A percentile compares a stretch with the other conserved stretches of the same genome.
phyloP scores from a whole-genome alignment of 2,888 invertebrate genomes.

The Didymodactylos carnosus region DNA sequence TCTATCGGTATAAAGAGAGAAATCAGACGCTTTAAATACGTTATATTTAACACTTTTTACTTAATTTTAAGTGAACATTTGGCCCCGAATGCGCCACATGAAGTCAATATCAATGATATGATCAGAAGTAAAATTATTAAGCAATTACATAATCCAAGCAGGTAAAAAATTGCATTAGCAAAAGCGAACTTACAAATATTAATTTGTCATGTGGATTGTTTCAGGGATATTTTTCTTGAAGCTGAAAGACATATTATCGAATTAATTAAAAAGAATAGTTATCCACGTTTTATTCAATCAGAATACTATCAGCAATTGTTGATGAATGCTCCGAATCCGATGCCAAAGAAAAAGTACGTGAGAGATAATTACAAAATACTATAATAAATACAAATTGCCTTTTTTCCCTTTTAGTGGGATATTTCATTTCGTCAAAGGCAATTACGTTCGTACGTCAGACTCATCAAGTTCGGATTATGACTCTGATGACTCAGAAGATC shows the following conservation, averaged over 20 bases:
- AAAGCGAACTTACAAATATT: not conserved
- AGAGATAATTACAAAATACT: not conserved
- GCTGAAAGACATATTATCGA: constrained; percentile 90
- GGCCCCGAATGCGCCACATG: constrained; percentile 10
- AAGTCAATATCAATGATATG: constrained; percentile 13
- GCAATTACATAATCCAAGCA: not conserved
- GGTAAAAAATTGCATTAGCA: not conserved
- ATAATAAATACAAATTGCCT: not conserved
- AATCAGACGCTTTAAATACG: no score
- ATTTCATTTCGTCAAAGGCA: constrained; percentile 13
- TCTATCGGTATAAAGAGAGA: not conserved
- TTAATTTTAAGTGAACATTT: constrained; percentile 8
- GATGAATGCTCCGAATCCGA: constrained; percentile 59
- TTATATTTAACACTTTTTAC: not conserved
- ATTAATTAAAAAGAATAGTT: constrained; percentile 90
- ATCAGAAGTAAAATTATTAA: constrained; percentile 10
- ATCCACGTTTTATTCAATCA: constrained; percentile 81
- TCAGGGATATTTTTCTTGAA: constrained; percentile 66
- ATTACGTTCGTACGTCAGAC: constrained; percentile 5
- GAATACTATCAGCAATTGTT: constrained; percentile 76
- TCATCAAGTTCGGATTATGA: constrained; percentile 4
- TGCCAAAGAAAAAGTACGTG: constrained; percentile 37
- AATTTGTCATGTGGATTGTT: not conserved
- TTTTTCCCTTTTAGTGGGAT: constrained; percentile 1
- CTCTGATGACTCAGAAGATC: not conserved